Conservation (phyloP, 2,113 vertebrate species). For the Lipophrys pholis region DNA sequence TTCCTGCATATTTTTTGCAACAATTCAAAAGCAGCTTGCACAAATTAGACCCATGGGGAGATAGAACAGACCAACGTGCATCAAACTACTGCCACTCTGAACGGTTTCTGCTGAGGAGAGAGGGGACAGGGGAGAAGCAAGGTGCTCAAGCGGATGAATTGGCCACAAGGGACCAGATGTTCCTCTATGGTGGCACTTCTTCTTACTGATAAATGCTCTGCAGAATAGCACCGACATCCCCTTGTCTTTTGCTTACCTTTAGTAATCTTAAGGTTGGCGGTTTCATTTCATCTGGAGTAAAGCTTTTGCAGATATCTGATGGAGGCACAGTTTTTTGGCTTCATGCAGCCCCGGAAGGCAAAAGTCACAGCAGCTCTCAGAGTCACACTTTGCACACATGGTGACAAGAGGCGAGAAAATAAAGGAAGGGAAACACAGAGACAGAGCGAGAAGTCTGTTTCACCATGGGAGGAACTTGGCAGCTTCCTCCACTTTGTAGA, state of each 20-base stretch:
- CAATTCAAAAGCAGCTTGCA: constrained; percentile 77
- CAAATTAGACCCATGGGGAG: constrained; percentile 82
- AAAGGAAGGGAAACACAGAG: constrained; percentile 2
- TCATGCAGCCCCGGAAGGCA: not conserved
- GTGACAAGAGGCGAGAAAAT: constrained; percentile 13
- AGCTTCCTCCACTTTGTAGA: constrained; percentile 47
- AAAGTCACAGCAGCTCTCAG: not conserved
- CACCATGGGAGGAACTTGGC: constrained; percentile 49
- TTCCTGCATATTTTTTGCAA: constrained; percentile 78
- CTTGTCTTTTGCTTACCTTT: constrained; percentile 10
- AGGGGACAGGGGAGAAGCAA: constrained; percentile 55
- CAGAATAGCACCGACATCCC: constrained; percentile 2
- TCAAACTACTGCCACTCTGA: constrained; percentile 71
- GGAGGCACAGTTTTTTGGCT: constrained; percentile 7
- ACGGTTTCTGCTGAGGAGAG: constrained; percentile 38
- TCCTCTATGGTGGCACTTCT: constrained; percentile 43
- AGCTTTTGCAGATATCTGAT: not conserved
- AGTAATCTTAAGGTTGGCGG: constrained; percentile 14
- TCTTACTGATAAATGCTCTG: constrained; percentile 47
- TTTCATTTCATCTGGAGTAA: constrained; percentile 19
- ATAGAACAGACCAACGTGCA: constrained; percentile 66
- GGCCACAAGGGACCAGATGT: constrained; percentile 70
- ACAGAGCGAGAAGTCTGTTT: constrained; percentile 8
- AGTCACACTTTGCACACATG: constrained; percentile 12
- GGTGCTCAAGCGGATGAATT: constrained; percentile 62